phyloP scores from a whole-genome alignment of 2,797 vertebrate species.

The Lateolabrax maculatus region DNA sequence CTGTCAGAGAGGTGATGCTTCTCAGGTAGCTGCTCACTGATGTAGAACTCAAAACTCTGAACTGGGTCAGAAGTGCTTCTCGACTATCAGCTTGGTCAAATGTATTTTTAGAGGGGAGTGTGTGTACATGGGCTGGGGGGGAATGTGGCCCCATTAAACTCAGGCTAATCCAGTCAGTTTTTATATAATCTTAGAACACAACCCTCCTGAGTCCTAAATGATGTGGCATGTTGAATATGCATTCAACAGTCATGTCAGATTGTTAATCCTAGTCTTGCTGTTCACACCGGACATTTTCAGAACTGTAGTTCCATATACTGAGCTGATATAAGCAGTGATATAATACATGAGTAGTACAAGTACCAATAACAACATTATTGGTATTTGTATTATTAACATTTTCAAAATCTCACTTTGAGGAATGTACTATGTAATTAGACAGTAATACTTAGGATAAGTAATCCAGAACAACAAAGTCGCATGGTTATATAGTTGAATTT shows the following conservation, averaged over 20 bases:
- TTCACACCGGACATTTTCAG: not conserved
- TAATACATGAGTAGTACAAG: too few species aligned
- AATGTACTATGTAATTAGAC: too few species aligned
- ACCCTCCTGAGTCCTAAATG: conserved; percentile 2
- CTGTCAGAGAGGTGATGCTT: not conserved
- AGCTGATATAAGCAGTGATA: not conserved
- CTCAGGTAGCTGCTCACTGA: not conserved
- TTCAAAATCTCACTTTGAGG: too few species aligned
- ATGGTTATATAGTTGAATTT: too few species aligned
- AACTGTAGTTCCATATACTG: not conserved
- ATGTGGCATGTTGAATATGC: not conserved
- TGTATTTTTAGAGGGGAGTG: conserved; percentile 20
- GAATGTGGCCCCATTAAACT: not conserved
- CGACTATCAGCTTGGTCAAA: not conserved
- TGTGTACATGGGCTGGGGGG: not conserved
- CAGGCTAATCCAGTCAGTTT: conserved; percentile 4
- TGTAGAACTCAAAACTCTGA: conserved; percentile 6
- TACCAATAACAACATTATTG: too few species aligned
- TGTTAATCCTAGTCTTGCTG: not conserved
- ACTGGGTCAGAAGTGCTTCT: conserved; percentile 6
- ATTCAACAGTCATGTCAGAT: not conserved
- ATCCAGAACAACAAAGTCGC: too few species aligned
- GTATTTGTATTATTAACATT: too few species aligned
- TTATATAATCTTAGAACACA: not conserved
- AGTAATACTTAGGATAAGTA: too few species aligned